Evolutionary conservation across 1,140 invertebrate genomes (phyloP), one percentile per base, ranked within the genome.

Genomic region (Tetramorium simillimum): DNA sequence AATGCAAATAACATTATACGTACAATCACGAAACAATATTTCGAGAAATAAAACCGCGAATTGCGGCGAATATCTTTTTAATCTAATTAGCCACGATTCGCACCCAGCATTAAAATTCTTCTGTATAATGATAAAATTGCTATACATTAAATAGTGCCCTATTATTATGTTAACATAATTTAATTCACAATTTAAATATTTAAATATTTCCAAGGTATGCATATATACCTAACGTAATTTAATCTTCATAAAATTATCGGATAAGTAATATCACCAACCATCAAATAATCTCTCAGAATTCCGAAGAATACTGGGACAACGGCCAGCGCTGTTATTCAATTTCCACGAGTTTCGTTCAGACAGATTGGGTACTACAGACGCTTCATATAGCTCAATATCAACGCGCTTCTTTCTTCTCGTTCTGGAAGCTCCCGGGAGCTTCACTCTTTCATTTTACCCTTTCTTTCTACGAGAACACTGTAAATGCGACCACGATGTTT

Each of bases 301-400:
- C 3, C 18, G 33, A 70, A 56, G 21, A 70, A 82, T 46, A 37
- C 9, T 16, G 4, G 53, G 40, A 46, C 24, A 60, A 62, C 40
- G n/a, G 28, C 14, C 69, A 43, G 6, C 12, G 46, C 21, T 78
- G 73, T 85, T 78, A 43, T 78, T 78, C 60, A 85, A 78, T 78
- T 85, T 85, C 46, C 21, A 63, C 33, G 16, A 62, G 56, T 58
- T 85, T 24, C 69, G 18, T 62, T 84, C 81, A 75, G 7, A 37
- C 70, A 49, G 67, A 75, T 85, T 77, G 72, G n/a, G 49, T 63
- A 53, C 60, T 43, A 63, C 72, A 70, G n/a, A 46, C 43, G 80
- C 18, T 84, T 60, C 73, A 56, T 43, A 49, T 21, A 65, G 60
- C 73, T 43, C 28, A 28, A 33, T 51, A 28, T 28, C 73, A 65